Percentiles rank a stretch among this genome's conserved stretches.
Evolutionary conservation across 2,113 vertebrate species (phyloP).

Genomic region (Oreochromis tanganicae): DNA sequence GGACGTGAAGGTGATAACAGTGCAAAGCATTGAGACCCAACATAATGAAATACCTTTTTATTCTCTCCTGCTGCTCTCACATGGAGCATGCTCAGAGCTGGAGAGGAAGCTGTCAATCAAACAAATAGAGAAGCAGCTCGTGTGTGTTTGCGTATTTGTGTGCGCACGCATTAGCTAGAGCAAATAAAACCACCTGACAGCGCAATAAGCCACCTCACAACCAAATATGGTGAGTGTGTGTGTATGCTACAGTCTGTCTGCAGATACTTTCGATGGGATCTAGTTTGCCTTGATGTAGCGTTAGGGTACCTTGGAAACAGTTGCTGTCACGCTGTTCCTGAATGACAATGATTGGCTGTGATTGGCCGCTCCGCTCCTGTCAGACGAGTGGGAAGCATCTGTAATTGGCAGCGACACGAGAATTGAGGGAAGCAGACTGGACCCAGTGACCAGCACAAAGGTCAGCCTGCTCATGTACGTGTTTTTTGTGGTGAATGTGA

Average conservation of each 20-base stretch:
- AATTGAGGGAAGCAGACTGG: not conserved
- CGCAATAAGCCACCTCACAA: not conserved
- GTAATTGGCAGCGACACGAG: constrained; percentile 5
- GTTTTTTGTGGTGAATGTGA: not conserved
- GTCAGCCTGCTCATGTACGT: not conserved
- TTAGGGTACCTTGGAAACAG: constrained; percentile 28
- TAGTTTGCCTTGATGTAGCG: not conserved
- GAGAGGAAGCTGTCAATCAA: constrained; percentile 6
- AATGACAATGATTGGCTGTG: constrained; percentile 23
- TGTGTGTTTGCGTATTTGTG: not conserved
- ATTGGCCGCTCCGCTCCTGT: not conserved
- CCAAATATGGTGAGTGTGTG: not conserved
- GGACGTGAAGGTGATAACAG: not conserved
- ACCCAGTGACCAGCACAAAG: not conserved
- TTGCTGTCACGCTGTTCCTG: not conserved
- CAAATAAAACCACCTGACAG: not conserved
- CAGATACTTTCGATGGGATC: not conserved
- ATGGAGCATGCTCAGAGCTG: not conserved
- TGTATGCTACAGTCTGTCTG: not conserved
- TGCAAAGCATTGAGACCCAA: not conserved
- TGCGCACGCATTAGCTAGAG: not conserved
- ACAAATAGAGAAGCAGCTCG: not conserved
- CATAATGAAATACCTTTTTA: constrained; percentile 15
- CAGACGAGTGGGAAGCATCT: not conserved
- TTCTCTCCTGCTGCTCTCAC: not conserved